Base-by-base conservation (phyloP, 2,888 invertebrate genomes). In the Lepidocyrtinus sp. region DNA sequence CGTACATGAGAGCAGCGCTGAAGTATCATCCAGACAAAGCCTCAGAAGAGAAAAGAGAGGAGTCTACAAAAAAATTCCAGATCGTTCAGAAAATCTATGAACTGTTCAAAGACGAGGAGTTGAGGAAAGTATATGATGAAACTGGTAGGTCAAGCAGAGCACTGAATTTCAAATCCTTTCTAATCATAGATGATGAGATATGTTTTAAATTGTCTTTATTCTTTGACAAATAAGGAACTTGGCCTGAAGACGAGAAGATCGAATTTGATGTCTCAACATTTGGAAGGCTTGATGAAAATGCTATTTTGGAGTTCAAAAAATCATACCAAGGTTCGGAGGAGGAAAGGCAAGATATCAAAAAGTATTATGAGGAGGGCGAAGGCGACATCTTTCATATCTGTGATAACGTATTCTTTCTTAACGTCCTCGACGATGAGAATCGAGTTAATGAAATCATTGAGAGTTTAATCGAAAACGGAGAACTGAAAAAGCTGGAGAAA, bases 21-120 rank as follows among this genome's bases (percentile, higher is more conserved):
- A 64, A 62, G 7, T 83, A 77, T 63, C 86, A 86, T 55, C 86
- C 86, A 0, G 86, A 86, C 65, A 86, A 86, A 55, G 83, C 81
- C 1, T 25, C 77, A 1, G 80, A 75, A 7, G 80, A 77, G 7
- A 78, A 86, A 3, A 71, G 82, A 46, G 84, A 85, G 55, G 25
- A 17, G 0, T 77, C 72, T n/a, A 86, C 86, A 2, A 77, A 85
- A 45, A 85, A 85, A 72, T 86, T 86, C 62, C 86, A 86, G 59
- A 2, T 84, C 12, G 71, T 86, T 12, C 50, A 79, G 17, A 80
- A 83, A 21, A 84, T 86, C 2, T 82, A 84, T 50, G 85, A 86
- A 9, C 24, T 86, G 0, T 74, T 86, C 15, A 75, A 85, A 25
- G 84, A 86, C 72, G 75, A 82, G 1, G 86, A 86, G 22, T 63